Conservation (phyloP, 2,113 vertebrate genomes). For the Otolemur garnettii region DNA sequence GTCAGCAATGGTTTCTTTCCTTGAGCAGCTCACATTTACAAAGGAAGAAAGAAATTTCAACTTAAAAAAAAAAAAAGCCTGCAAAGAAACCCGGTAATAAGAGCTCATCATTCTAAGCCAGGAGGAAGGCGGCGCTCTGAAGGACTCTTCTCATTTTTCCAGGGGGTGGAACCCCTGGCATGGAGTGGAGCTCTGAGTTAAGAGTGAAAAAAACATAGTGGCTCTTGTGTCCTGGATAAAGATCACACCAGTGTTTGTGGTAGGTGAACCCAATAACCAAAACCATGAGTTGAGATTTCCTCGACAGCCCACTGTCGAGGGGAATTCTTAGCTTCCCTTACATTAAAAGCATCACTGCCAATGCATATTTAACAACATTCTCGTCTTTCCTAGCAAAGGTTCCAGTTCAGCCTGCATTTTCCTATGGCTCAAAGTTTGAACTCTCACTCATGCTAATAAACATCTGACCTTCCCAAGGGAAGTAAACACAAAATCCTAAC, state of each 20-base stretch:
- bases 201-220: not conserved
- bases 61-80: not conserved
- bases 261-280: not conserved
- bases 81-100: not conserved
- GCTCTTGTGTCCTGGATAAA: not conserved
- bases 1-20: not conserved
- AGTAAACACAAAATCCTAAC: not conserved
- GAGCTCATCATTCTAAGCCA: not conserved
- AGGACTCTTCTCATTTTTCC: not conserved
- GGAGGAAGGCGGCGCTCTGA: not conserved
- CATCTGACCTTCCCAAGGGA: not conserved
- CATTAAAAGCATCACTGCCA: not conserved
- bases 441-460: not conserved
- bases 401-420: not conserved
- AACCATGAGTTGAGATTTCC: not conserved
- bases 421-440: constrained; percentile 12
- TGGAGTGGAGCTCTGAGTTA: not conserved
- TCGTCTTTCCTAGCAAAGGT: constrained; percentile 3
- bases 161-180: not conserved
- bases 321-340: not conserved
- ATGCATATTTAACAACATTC: not conserved
- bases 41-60: constrained; percentile 10
- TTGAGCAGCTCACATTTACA: not conserved
- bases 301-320: not conserved
- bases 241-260: not conserved